These are phyloP conservation scores for Strigamia transsilvanica DNA, from an alignment of 2,888 invertebrate species.

Conservation along the genomic window DNA sequence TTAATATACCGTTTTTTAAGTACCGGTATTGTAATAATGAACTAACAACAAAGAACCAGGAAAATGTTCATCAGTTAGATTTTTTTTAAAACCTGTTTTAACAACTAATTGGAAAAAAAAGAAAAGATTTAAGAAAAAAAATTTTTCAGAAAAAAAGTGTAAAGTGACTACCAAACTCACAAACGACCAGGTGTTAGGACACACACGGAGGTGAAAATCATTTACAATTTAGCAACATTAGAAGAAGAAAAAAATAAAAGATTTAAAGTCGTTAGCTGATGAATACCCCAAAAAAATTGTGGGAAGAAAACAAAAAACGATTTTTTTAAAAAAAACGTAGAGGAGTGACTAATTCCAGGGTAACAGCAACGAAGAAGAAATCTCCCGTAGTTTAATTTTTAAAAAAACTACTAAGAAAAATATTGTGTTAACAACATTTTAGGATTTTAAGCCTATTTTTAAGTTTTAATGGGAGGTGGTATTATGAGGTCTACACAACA, in stretches of 20 bases:
- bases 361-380: background rate
- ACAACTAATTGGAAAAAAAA: background rate
- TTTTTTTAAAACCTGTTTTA: background rate
- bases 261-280: slow-evolving; percentile 10
- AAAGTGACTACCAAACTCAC: background rate
- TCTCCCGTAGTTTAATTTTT: background rate
- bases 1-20: too few species aligned
- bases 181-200: background rate
- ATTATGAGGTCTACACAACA: slow-evolving; percentile 1
- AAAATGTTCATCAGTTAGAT: too few species aligned
- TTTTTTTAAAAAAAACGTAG: background rate
- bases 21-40: too few species aligned
- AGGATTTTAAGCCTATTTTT: background rate
- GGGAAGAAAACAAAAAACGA: background rate
- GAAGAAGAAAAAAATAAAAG: background rate
- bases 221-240: slow-evolving; percentile 21
- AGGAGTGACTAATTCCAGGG: background rate
- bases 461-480: background rate
- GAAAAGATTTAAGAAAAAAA: background rate
- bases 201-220: slow-evolving; percentile 34
- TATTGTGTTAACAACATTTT: background rate
- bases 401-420: background rate
- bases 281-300: background rate
- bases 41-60: too few species aligned
- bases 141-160: background rate